A percentile compares a stretch with the other conserved stretches of the same genome.
Evolutionary conservation across 2,797 vertebrate genomes (phyloP).

Genomic region (Myotis daubentonii): DNA sequence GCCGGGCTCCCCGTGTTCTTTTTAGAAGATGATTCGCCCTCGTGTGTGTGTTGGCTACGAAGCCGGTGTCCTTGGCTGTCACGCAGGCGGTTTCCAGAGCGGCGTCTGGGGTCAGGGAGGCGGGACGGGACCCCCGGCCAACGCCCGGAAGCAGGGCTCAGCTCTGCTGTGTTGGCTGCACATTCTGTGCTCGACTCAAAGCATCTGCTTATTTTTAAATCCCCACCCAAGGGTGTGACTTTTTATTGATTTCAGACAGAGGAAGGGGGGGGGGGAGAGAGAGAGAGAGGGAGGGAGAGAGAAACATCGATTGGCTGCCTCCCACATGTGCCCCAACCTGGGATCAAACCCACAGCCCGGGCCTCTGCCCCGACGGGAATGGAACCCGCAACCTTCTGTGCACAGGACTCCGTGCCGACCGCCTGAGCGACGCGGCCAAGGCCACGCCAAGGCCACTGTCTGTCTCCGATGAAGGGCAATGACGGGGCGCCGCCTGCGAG

Average conservation of each 20-base stretch:
- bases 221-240: no score
- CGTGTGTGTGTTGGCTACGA: constrained; percentile 49
- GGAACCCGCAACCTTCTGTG: no score
- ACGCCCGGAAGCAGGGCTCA: neutral
- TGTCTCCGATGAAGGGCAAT: neutral
- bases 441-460: neutral
- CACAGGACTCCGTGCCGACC: no score
- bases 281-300: no score
- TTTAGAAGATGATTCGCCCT: neutral
- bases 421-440: no score
- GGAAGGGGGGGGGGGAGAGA: no score
- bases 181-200: neutral
- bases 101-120: constrained; percentile 38
- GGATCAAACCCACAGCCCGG: no score
- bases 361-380: neutral
- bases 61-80: constrained; percentile 38
- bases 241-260: neutral
- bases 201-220: neutral
- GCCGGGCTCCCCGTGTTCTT: neutral
- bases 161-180: neutral
- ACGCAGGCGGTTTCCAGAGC: constrained; percentile 50
- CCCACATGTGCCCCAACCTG: no score
- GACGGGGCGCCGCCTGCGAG: neutral
- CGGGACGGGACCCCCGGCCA: neutral
- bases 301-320: neutral